Conservation (phyloP, 2,888 invertebrate species). For the Eupithecia dodoneata region DNA sequence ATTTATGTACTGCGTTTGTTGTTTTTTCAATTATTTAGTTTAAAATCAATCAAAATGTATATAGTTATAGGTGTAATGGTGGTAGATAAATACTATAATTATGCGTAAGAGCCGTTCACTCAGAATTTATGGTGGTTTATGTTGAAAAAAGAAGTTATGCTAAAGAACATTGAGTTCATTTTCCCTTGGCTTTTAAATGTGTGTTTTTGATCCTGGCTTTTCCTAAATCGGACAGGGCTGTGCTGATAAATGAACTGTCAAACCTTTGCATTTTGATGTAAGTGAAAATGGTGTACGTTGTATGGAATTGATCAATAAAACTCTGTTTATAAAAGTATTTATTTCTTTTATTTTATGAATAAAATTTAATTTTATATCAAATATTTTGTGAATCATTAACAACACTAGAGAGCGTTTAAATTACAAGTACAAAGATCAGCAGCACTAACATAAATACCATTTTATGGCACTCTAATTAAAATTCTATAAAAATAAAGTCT, state of each 20-base stretch:
- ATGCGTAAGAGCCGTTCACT: conserved; percentile 25
- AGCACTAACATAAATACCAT: conserved; percentile 32
- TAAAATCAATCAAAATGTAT: conserved; percentile 43
- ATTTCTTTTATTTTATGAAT: conserved; percentile 42
- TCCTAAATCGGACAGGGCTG: background rate
- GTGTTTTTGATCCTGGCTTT: conserved; percentile 1
- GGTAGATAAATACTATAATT: conserved; percentile 34
- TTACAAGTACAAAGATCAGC: conserved; percentile 19
- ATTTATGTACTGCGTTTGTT: conserved; percentile 50
- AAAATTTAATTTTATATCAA: background rate
- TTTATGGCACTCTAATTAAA: conserved; percentile 35
- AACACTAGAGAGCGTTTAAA: background rate
- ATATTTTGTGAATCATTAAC: background rate
- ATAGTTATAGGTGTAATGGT: conserved; percentile 41
- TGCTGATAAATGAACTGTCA: conserved; percentile 49
- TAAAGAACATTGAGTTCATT: background rate
- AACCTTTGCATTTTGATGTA: conserved; percentile 52
- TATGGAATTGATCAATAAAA: conserved; percentile 70
- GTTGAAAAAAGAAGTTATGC: background rate
- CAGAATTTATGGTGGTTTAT: conserved; percentile 12
- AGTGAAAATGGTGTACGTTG: conserved; percentile 66
- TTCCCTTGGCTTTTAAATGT: conserved; percentile 3
- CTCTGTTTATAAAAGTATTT: conserved; percentile 56
- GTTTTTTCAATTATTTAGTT: conserved; percentile 50
- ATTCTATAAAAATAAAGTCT: conserved; percentile 11